Evolutionary conservation across 2,113 vertebrate genomes (phyloP).

Genomic region (Phrynosoma platyrhinos): DNA sequence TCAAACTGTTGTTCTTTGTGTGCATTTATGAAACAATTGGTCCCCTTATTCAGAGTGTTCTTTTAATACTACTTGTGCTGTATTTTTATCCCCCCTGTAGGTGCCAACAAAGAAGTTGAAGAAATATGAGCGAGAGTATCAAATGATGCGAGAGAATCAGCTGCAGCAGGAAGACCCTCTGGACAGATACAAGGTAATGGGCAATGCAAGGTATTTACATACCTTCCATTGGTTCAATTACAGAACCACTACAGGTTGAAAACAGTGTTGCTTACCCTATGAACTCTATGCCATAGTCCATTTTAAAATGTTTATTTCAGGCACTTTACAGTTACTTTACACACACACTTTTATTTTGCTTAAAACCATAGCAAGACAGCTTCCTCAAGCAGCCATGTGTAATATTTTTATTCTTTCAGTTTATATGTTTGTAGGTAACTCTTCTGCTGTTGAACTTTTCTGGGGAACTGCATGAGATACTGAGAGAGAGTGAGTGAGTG

Average conservation of each 20-base stretch:
- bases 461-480: slow-evolving; percentile 80
- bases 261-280: background rate
- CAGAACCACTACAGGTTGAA: rapidly evolving
- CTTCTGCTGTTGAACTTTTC: slow-evolving; percentile 78
- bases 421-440: slow-evolving; percentile 86
- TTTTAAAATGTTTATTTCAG: slow-evolving; percentile 18
- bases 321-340: background rate
- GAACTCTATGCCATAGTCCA: background rate
- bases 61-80: slow-evolving; percentile 16
- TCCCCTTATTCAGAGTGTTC: background rate
- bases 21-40: slow-evolving; percentile 33
- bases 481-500: slow-evolving; percentile 76
- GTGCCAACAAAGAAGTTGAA: slow-evolving; percentile 98
- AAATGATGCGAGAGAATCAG: slow-evolving; percentile 92
- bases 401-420: slow-evolving; percentile 86
- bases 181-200: slow-evolving; percentile 94
- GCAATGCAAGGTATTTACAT: rapidly evolving
- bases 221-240: background rate
- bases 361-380: slow-evolving; percentile 35
- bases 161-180: slow-evolving; percentile 97
- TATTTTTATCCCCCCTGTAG: slow-evolving; percentile 67
- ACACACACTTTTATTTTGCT: slow-evolving; percentile 54
- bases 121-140: slow-evolving; percentile 99
- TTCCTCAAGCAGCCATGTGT: slow-evolving; percentile 66
- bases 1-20: slow-evolving; percentile 36